A percentile compares a stretch with the other conserved stretches of the same genome.
Evolutionary conservation across 2,113 vertebrate species (phyloP).

Genomic region (Butastur rufipennis): DNA sequence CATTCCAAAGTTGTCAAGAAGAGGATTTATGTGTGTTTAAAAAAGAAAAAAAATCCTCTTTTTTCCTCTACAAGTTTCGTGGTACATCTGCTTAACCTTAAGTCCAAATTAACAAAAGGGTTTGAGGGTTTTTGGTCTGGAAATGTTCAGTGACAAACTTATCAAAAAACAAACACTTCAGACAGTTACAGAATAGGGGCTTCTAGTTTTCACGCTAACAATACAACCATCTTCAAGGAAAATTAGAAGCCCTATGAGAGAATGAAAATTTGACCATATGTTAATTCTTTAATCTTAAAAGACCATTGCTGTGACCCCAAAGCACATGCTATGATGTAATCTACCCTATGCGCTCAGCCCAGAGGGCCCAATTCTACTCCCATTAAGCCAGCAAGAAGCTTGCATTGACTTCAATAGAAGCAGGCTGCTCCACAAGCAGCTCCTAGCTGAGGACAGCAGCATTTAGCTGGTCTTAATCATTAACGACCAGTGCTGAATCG

Average conservation of each 20-base stretch:
- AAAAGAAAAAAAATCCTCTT: not conserved
- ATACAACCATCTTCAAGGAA: not conserved
- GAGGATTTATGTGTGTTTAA: not conserved
- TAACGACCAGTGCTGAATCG: not conserved
- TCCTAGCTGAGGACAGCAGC: not conserved
- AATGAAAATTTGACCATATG: not conserved
- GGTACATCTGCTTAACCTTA: slow-evolving; percentile 1
- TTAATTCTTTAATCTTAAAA: slow-evolving; percentile 1
- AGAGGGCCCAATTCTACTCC: not conserved
- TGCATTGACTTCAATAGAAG: rapidly evolving
- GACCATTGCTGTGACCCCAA: not conserved
- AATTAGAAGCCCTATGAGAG: not conserved
- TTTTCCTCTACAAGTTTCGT: not conserved
- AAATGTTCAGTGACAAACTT: not conserved
- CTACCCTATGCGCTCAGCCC: not conserved
- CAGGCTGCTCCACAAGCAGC: not conserved
- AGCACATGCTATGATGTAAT: not conserved
- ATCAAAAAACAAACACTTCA: not conserved
- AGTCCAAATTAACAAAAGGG: not conserved
- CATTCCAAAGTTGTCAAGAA: not conserved
- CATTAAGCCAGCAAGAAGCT: not conserved
- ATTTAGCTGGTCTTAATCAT: not conserved
- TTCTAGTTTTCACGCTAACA: not conserved
- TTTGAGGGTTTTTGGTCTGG: not conserved
- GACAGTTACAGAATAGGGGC: not conserved